These are phyloP conservation scores for Tetramorium alpestre DNA, from an alignment of 1,140 invertebrate genomes.

Conservation along the genomic window DNA sequence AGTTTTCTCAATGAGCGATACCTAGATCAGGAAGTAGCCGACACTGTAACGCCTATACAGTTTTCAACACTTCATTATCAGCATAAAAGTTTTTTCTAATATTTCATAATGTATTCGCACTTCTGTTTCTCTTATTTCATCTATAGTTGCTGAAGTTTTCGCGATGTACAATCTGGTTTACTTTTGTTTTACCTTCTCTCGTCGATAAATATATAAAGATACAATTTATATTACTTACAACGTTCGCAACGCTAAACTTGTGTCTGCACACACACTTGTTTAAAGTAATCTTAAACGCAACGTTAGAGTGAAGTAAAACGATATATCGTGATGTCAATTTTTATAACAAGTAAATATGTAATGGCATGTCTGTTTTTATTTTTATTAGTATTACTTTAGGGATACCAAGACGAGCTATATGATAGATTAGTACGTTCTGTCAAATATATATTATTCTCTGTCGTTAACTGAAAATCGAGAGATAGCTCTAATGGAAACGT, in stretches of 20 bases:
- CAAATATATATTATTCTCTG: background rate
- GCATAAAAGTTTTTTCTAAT: slow-evolving; percentile 30
- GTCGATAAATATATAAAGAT: slow-evolving; percentile 25
- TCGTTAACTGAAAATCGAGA: background rate
- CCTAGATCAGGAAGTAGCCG: background rate
- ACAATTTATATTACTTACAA: slow-evolving; percentile 22
- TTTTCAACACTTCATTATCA: slow-evolving; percentile 6
- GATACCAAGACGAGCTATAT: background rate
- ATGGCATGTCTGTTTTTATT: background rate
- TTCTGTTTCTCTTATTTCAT: background rate
- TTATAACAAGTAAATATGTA: background rate
- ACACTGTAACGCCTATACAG: background rate
- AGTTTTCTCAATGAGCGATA: background rate
- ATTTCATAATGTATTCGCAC: background rate
- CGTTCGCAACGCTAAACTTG: background rate
- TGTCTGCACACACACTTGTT: background rate
- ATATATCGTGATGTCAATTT: background rate
- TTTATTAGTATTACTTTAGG: background rate
- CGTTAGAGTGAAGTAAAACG: background rate
- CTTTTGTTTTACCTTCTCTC: background rate
- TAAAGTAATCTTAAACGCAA: slow-evolving; percentile 1
- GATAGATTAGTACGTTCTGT: background rate
- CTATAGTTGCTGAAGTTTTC: slow-evolving; percentile 29
- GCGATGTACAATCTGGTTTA: background rate
- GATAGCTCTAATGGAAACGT: background rate